Percentiles rank a stretch among this genome's conserved stretches.
Conservation (phyloP, 2,797 vertebrate species). For the Acestrorhynchus altus region DNA sequence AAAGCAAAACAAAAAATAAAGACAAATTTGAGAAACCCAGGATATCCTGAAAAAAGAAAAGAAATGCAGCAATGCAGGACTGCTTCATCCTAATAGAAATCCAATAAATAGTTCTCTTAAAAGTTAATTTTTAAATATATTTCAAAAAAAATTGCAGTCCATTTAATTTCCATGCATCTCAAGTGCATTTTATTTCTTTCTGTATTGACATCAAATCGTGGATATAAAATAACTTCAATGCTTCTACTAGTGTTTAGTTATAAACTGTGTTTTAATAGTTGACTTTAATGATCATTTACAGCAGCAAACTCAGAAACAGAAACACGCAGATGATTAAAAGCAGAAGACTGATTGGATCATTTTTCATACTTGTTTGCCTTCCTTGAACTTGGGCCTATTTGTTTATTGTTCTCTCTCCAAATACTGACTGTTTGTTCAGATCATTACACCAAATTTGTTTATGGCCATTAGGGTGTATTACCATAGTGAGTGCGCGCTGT, state of each 20-base stretch:
- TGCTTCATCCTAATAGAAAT: no score
- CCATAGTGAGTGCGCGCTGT: constrained; percentile 49
- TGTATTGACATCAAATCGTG: not conserved
- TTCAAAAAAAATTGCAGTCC: no score
- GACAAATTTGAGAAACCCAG: no score
- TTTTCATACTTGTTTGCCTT: constrained; percentile 5
- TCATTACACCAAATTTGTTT: constrained; percentile 45
- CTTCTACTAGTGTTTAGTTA: no score
- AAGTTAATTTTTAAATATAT: no score
- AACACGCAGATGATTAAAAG: not conserved
- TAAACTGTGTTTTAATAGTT: no score
- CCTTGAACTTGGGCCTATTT: not conserved
- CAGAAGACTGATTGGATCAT: not conserved
- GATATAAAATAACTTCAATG: constrained; percentile 6
- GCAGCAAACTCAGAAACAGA: not conserved
- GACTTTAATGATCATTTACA: not conserved
- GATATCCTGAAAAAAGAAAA: no score
- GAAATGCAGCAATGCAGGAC: no score
- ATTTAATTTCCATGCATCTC: no score
- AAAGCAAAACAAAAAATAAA: no score
- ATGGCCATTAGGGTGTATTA: constrained; percentile 34
- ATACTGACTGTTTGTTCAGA: constrained; percentile 37
- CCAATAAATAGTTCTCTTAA: no score
- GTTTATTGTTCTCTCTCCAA: not conserved
- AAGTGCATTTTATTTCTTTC: no score